Conservation (phyloP, 1,140 invertebrate species). For the Trachelipus rathkii region DNA sequence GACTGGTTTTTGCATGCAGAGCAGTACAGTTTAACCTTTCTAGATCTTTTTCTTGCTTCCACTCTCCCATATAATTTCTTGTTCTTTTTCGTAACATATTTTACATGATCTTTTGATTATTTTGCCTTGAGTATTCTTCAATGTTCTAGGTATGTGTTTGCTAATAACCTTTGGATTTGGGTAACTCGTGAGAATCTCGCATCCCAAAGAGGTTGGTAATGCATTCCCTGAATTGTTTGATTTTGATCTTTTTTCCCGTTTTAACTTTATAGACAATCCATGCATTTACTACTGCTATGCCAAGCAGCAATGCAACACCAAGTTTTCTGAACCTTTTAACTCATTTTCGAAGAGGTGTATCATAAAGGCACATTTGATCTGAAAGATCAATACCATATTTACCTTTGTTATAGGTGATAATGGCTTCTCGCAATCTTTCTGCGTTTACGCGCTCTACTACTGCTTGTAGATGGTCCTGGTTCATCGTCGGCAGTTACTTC, state of each 20-base stretch:
- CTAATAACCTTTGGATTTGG: neutral
- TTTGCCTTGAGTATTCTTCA: neutral
- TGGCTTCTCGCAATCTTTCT: neutral
- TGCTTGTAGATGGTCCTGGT: neutral
- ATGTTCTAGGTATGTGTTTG: neutral
- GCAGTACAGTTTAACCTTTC: neutral
- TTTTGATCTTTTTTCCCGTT: constrained; percentile 21
- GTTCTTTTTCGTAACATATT: neutral
- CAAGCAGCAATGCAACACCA: constrained; percentile 23
- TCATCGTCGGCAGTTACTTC: neutral
- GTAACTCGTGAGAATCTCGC: neutral
- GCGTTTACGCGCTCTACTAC: neutral
- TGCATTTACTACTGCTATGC: constrained; percentile 27
- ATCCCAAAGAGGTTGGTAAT: neutral
- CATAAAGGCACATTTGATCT: constrained; percentile 31
- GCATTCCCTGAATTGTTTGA: constrained; percentile 17
- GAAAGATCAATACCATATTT: constrained; percentile 25
- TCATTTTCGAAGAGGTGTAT: constrained; percentile 20
- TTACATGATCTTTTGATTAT: neutral
- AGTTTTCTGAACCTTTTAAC: constrained; percentile 34
- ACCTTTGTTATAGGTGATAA: constrained; percentile 29
- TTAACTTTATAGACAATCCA: constrained; percentile 23
- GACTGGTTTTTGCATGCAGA: neutral
- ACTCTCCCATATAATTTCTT: neutral
- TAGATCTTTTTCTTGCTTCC: neutral